Evolutionary conservation across 2,797 vertebrate species (phyloP).

Genomic region (Cyclopterus lumpus): DNA sequence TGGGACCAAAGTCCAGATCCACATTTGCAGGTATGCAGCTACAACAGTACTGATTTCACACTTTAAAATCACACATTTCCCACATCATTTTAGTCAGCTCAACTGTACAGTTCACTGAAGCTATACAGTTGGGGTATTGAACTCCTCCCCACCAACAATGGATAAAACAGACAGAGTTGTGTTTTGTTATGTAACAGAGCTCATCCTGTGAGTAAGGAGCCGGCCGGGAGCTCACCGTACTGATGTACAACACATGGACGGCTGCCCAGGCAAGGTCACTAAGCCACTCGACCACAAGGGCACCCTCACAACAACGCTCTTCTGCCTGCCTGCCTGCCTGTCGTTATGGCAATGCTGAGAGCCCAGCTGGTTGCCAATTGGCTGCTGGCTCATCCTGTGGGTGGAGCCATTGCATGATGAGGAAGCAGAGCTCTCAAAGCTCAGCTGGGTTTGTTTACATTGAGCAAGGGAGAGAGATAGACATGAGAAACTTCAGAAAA

Average conservation of each 20-base stretch:
- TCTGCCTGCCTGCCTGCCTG: conserved; percentile 28
- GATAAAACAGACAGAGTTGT: conserved; percentile 10
- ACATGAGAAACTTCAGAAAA: conserved; percentile 10
- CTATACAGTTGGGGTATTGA: neutral
- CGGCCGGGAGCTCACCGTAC: conserved; percentile 23
- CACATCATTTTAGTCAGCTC: neutral
- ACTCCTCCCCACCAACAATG: neutral
- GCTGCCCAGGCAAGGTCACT: conserved; percentile 69
- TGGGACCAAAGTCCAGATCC: conserved; percentile 76
- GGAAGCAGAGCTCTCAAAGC: conserved; percentile 54
- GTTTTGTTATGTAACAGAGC: conserved; percentile 5
- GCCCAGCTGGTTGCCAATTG: conserved; percentile 56
- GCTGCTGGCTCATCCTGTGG: conserved; percentile 56
- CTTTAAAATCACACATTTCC: conserved; percentile 28
- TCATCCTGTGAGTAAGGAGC: conserved; percentile 24
- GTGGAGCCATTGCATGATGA: conserved; percentile 46
- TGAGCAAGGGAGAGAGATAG: conserved; percentile 19
- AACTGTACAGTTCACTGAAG: neutral
- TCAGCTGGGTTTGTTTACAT: conserved; percentile 78
- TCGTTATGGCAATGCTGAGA: conserved; percentile 68
- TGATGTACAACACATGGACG: conserved; percentile 64
- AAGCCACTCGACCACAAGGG: conserved; percentile 70
- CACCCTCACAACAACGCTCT: conserved; percentile 54
- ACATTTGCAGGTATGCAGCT: conserved; percentile 62
- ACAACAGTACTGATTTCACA: conserved; percentile 39